Evolutionary conservation across 2,797 vertebrate genomes (phyloP), one percentile per base, ranked within the genome.

Genomic region (Cryptoprocta ferox): DNA sequence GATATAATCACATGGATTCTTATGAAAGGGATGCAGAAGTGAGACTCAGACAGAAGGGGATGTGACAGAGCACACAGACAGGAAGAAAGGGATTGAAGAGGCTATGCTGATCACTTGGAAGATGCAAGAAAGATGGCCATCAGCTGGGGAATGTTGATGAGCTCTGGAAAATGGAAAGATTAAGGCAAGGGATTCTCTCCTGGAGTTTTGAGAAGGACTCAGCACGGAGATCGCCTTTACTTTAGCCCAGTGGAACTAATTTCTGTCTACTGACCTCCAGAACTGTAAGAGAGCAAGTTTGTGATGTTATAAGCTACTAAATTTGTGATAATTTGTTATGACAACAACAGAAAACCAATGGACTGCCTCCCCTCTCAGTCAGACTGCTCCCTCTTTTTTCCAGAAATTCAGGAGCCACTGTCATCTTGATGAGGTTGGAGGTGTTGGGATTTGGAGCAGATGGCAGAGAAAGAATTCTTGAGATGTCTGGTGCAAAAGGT

Each of bases 21-120:
- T 48, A 37, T 32, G 14, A 61, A 66, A 89, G 19, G 37, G 37
- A 79, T 56, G 5, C 19, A 94, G 26, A 37, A 90, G 24, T 76
- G 24, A 48, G 65, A 96, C 48, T 84, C 45, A 89, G n/a, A 76
- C n/a, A 86, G 75, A 86, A 93, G 30, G 3, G 28, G 37, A 19
- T 48, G 42, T 26, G 21, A n/a, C 21, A 82, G 39, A 78, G 21
- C 37, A 19, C 32, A 50, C 32, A 14, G 4, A 59, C 1, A 56
- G 37, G 78, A 68, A 56, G 19, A 91, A 75, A 90, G 50, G 63
- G 8, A 35, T 39, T n/a, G 30, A 42, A 84, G n/a, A 81, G 37
- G 30, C 19, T 35, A 11, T 26, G 28, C 39, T 59, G 32, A 18
- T 73, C 4, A 5, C 32, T 79, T 37, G 14, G 21, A 76, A 93